phyloP scores from a whole-genome alignment of 2,113 vertebrate genomes.

The Cervus canadensis region DNA sequence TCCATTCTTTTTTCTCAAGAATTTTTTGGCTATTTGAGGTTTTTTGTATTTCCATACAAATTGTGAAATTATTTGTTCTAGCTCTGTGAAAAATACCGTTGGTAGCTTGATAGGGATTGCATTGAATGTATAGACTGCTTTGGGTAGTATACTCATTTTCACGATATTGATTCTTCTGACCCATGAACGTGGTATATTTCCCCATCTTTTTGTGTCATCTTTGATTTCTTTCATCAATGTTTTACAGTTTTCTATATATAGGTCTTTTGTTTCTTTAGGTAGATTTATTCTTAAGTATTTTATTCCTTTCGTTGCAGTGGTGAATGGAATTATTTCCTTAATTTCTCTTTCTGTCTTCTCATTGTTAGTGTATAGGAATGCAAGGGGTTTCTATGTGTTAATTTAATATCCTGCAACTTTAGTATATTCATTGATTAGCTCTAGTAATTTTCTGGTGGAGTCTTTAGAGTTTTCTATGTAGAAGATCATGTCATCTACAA shows the following conservation, averaged over 20 bases:
- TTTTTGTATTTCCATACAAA: not conserved
- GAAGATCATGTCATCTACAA: not conserved
- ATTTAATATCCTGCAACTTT: not conserved
- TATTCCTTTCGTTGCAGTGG: not conserved
- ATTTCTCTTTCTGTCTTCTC: not conserved
- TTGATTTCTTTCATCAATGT: not conserved
- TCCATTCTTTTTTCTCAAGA: not conserved
- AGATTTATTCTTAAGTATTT: not conserved
- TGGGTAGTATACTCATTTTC: not conserved
- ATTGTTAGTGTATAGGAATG: not conserved
- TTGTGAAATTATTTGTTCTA: not conserved
- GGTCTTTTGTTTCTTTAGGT: not conserved
- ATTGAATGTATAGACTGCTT: not conserved
- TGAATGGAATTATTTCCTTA: not conserved
- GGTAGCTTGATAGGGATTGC: not conserved
- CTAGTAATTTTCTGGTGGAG: not conserved
- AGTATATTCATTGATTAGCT: not conserved
- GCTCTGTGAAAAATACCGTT: not conserved
- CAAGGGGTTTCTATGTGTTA: not conserved
- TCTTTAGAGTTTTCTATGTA: not conserved
- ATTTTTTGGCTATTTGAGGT: not conserved
- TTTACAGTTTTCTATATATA: not conserved
- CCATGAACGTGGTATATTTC: not conserved
- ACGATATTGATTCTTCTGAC: not conserved
- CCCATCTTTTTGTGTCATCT: not conserved